Evolutionary conservation across 2,797 vertebrate genomes (phyloP).

Genomic region (Megaceryle alcyon): DNA sequence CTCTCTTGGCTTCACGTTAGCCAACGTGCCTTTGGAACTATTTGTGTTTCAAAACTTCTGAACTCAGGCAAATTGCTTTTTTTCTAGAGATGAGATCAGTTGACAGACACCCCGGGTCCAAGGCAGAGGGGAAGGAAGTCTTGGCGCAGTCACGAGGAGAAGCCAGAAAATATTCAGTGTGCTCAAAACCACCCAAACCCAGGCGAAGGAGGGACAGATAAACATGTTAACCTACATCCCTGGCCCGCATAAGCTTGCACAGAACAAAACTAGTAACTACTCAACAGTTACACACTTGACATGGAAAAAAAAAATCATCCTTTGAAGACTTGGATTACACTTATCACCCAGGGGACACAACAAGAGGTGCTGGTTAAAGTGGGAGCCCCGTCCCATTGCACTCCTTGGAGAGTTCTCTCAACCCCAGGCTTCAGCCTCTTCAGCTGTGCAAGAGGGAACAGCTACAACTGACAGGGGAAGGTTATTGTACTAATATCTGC

Average conservation of each 20-base stretch:
- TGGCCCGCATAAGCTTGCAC: not conserved
- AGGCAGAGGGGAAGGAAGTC: not conserved
- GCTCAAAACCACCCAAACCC: not conserved
- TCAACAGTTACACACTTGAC: not conserved
- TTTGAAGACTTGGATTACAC: not conserved
- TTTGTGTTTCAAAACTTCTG: not conserved
- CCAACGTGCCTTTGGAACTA: not conserved
- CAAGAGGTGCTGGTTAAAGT: not conserved
- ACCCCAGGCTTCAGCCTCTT: accelerated
- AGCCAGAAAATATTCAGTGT: not conserved
- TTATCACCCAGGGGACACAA: not conserved
- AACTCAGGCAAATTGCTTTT: not conserved
- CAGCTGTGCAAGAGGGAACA: accelerated
- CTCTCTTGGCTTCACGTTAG: not conserved
- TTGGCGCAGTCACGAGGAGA: not conserved
- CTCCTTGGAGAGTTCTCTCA: not conserved
- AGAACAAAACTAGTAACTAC: not conserved
- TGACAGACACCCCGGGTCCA: not conserved
- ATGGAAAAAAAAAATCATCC: not conserved
- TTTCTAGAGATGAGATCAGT: not conserved
- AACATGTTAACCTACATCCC: not conserved
- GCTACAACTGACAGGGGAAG: not conserved
- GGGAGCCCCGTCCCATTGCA: accelerated
- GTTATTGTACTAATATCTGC: not conserved
- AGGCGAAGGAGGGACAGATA: not conserved